Conservation (phyloP, 2,888 invertebrate genomes). For the Lasioglossum zephyrum region DNA sequence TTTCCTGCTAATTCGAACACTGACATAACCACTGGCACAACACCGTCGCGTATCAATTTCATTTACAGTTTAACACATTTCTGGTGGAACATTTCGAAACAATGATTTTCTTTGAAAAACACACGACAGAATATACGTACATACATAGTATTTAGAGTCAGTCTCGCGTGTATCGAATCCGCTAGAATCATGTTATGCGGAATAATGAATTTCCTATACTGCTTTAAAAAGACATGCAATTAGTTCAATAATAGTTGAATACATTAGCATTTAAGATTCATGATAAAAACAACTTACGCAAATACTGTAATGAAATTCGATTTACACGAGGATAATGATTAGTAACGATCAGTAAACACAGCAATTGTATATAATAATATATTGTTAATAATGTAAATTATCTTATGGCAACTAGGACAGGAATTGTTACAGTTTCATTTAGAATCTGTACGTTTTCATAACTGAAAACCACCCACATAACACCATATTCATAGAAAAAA, state of each 20-base stretch:
- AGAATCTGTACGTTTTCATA: not conserved
- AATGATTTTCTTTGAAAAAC: no score
- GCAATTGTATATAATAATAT: no score
- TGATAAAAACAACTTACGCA: not conserved
- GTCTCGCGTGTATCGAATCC: not conserved
- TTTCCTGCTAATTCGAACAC: not conserved
- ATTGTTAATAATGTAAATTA: no score
- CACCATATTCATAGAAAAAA: not conserved
- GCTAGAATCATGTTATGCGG: not conserved
- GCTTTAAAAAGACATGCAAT: not conserved
- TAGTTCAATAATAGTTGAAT: not conserved
- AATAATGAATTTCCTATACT: not conserved
- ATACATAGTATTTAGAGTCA: no score
- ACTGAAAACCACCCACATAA: not conserved
- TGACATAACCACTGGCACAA: no score
- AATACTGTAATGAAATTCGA: not conserved
- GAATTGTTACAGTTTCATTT: no score
- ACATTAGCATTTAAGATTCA: not conserved
- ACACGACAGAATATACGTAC: no score
- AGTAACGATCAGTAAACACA: no score
- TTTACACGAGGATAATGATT: not conserved
- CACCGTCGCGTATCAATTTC: no score
- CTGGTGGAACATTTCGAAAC: no score
- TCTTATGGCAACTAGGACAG: no score
- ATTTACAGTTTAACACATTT: no score